Percentiles rank a stretch among this genome's conserved stretches.
These are phyloP conservation scores for Brachyopa scutellaris DNA, from an alignment of 2,888 invertebrate genomes.

Conservation along the genomic window DNA sequence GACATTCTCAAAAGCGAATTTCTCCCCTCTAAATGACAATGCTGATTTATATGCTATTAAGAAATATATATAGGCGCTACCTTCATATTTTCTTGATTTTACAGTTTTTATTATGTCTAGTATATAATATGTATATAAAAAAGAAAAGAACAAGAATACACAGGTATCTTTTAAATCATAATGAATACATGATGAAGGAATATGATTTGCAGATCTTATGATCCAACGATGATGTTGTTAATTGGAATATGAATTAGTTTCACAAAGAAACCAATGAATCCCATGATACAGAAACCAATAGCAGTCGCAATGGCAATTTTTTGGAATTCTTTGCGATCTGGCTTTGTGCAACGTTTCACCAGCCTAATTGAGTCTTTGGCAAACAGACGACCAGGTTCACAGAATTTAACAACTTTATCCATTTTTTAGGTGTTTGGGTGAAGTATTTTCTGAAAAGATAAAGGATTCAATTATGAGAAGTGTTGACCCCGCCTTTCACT, in stretches of 20 bases:
- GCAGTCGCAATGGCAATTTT: slow-evolving; percentile 99
- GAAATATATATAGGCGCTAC: not conserved
- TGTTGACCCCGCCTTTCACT: slow-evolving; percentile 21
- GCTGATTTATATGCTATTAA: not conserved
- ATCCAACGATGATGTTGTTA: slow-evolving; percentile 96
- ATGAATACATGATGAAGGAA: slow-evolving; percentile 48
- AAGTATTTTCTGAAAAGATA: slow-evolving; percentile 10
- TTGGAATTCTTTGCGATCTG: slow-evolving; percentile 99
- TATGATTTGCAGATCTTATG: slow-evolving; percentile 82
- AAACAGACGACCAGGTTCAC: slow-evolving; percentile 98
- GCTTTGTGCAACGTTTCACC: slow-evolving; percentile 99
- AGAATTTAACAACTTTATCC: slow-evolving; percentile 98
- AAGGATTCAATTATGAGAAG: not conserved
- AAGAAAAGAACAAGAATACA: no score
- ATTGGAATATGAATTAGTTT: slow-evolving; percentile 99
- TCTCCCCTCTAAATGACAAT: slow-evolving; percentile 4
- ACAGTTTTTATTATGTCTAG: slow-evolving; percentile 11
- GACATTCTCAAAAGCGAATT: not conserved
- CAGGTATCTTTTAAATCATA: slow-evolving; percentile 41
- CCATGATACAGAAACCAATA: slow-evolving; percentile 99
- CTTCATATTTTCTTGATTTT: not conserved
- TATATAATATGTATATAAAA: slow-evolving; percentile 7
- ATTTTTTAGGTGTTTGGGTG: slow-evolving; percentile 83
- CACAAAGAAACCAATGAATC: slow-evolving; percentile 99
- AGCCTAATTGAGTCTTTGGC: slow-evolving; percentile 99